A percentile compares a stretch with the other conserved stretches of the same genome.
Evolutionary conservation across 2,888 invertebrate species (phyloP).

Genomic region (Trachelus iudaicus): DNA sequence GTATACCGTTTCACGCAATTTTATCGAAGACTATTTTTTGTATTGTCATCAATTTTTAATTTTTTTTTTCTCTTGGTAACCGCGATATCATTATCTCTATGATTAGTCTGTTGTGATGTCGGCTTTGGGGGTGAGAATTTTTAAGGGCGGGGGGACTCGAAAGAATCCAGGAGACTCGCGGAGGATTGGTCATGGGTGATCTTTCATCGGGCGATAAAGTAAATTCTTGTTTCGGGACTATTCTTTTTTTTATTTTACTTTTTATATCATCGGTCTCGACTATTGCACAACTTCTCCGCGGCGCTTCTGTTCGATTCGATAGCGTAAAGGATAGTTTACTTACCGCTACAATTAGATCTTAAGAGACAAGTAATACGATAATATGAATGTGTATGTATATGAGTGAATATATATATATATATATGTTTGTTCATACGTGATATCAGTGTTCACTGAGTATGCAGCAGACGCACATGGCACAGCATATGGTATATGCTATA

Average conservation of each 20-base stretch:
- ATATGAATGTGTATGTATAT: slow-evolving; percentile 25
- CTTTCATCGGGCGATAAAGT: neutral
- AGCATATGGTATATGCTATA: neutral
- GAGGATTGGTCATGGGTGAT: neutral
- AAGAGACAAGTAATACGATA: slow-evolving; percentile 30
- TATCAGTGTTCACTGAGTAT: slow-evolving; percentile 23
- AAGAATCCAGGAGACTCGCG: neutral
- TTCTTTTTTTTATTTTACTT: neutral
- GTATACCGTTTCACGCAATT: neutral
- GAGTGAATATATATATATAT: slow-evolving; percentile 3
- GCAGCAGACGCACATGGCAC: neutral
- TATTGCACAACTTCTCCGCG: neutral
- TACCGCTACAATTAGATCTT: slow-evolving; percentile 43
- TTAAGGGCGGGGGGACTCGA: neutral
- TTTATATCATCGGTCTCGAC: neutral
- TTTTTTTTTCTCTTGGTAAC: neutral
- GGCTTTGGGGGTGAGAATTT: neutral
- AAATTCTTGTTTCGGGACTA: neutral
- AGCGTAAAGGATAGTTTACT: slow-evolving; percentile 24
- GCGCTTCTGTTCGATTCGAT: neutral
- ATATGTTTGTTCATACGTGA: slow-evolving; percentile 19
- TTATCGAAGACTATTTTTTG: neutral
- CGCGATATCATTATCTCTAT: neutral
- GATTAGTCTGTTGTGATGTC: neutral
- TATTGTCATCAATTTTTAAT: neutral